Evolutionary conservation across 1,140 invertebrate genomes (phyloP), one percentile per base, ranked within the genome.

Genomic region (Fragariocoptes setiger): DNA sequence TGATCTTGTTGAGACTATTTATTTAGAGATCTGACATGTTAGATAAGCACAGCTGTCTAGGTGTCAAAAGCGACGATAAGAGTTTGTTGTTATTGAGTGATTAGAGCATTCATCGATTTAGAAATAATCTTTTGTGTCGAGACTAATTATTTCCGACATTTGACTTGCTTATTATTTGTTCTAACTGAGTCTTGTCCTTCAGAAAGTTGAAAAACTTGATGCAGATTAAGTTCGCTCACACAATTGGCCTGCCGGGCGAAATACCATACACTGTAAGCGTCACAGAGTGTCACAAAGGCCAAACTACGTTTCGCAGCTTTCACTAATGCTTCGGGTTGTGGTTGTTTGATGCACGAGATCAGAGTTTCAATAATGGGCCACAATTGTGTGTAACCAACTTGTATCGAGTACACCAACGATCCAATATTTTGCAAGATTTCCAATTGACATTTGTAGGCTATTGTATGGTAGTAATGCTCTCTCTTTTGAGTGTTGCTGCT

Each of bases 361-460:
- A n/a, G 8, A 8, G n/a, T n/a, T 31, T 31, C n/a, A 17, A 43
- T 37, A 1, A 46, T 15, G 3, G 37, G 21, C 43, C 45, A 46
- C n/a, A 44, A 15, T 19, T 40, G 18, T 15, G 21, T 8, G 12
- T 25, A 19, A 20, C 18, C 17, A 5, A 46, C 8, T 19, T 44
- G 22, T 2, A 46, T 14, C 22, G 41, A 37, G 19, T 21, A n/a
- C 13, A 22, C 38, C 3, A 47, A 18, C 4, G n/a, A 13, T 22
- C 37, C 44, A n/a, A 47, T 22, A 15, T 15, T 25, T 35, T 15
- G 4, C 13, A 47, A 25, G 14, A 47, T 13, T 22, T 48, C 36
- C 12, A 31, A 14, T 37, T 46, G 40, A 20, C 37, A 13, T n/a
- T 31, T 37, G 21, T 47, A 47, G 4, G 37, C 41, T 3, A 47